phyloP scores from a whole-genome alignment of 1,140 invertebrate genomes.

The Bilobella aurantiaca region DNA sequence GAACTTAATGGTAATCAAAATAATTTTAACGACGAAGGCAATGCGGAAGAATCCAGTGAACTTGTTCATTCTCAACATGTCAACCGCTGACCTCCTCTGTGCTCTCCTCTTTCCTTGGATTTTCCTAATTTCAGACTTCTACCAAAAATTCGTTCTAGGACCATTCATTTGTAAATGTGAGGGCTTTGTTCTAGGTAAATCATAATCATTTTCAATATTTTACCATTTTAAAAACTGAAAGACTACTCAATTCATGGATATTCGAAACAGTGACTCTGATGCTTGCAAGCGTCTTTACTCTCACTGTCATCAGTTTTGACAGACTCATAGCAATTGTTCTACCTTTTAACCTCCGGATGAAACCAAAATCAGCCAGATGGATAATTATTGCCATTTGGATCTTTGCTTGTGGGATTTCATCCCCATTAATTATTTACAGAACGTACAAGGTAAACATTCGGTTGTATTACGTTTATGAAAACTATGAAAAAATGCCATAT shows the following conservation, averaged over 20 bases:
- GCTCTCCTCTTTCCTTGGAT: slow-evolving; percentile 62
- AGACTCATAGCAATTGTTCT: slow-evolving; percentile 65
- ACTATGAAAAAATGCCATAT: not conserved
- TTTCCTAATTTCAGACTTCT: slow-evolving; percentile 57
- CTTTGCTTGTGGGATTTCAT: slow-evolving; percentile 47
- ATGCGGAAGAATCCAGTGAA: slow-evolving; percentile 65
- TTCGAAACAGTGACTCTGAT: slow-evolving; percentile 50
- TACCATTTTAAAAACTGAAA: not conserved
- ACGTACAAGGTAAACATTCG: slow-evolving; percentile 46
- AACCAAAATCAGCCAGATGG: slow-evolving; percentile 48
- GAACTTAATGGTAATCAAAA: slow-evolving; percentile 58
- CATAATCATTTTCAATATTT: not conserved
- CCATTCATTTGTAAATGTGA: slow-evolving; percentile 56
- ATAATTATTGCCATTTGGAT: slow-evolving; percentile 58
- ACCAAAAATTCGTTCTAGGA: slow-evolving; percentile 62
- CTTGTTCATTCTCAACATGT: slow-evolving; percentile 67
- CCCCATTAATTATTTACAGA: slow-evolving; percentile 54
- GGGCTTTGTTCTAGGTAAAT: slow-evolving; percentile 54
- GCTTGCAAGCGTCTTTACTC: slow-evolving; percentile 60
- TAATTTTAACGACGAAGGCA: slow-evolving; percentile 52
- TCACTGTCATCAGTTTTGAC: slow-evolving; percentile 71
- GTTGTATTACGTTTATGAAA: not conserved
- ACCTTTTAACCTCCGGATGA: slow-evolving; percentile 55
- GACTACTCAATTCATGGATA: not conserved
- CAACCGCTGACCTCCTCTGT: slow-evolving; percentile 60